Conservation (phyloP, 2,113 vertebrate species). For the Chinchilla lanigera region DNA sequence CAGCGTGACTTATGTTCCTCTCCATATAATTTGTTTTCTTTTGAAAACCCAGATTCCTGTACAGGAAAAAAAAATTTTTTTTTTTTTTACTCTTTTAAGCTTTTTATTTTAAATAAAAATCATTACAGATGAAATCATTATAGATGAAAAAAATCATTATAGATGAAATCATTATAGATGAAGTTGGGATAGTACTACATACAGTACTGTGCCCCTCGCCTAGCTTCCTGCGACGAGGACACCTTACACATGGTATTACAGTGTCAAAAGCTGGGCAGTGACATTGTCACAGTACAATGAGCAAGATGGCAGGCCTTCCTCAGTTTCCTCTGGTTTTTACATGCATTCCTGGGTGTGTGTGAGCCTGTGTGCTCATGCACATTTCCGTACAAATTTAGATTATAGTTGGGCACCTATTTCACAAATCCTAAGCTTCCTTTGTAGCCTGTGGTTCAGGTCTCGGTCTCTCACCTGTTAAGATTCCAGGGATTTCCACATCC, state of each 20-base stretch:
- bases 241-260: rapidly evolving
- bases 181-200: neutral
- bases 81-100: neutral
- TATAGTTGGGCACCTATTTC: neutral
- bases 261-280: rapidly evolving
- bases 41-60: neutral
- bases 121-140: no score
- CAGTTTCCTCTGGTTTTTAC: neutral
- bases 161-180: neutral
- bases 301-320: neutral
- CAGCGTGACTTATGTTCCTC: neutral
- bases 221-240: neutral
- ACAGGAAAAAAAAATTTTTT: neutral
- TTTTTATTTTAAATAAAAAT: conserved; percentile 1
- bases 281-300: no score
- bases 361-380: neutral
- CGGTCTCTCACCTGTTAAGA: neutral
- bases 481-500: neutral
- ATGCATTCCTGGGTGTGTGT: neutral
- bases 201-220: neutral
- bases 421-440: neutral
- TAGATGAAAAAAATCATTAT: no score
- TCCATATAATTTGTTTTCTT: neutral
- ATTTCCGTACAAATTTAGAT: neutral
- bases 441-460: neutral